Evolutionary conservation across 2,797 vertebrate species (phyloP).

Genomic region (Gila robusta): DNA sequence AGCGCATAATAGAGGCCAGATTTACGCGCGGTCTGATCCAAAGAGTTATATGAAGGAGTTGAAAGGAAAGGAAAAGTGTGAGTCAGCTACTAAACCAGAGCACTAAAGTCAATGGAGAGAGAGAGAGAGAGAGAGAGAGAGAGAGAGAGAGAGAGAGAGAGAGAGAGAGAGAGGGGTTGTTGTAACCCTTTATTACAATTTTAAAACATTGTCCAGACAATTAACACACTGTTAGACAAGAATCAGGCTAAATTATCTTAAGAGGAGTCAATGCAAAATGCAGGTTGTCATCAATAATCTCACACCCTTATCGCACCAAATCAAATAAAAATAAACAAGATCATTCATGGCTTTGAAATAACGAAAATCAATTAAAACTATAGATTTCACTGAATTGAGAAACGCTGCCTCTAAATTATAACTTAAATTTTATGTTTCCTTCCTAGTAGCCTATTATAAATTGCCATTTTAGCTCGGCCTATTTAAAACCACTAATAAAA

Average conservation of each 20-base stretch:
- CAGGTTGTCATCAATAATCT: neutral
- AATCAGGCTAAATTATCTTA: neutral
- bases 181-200: too few relatives aligned
- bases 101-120: neutral
- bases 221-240: neutral
- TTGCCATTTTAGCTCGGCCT: neutral
- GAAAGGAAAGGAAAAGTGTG: conserved; percentile 1
- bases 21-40: conserved; percentile 27
- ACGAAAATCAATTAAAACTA: neutral
- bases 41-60: conserved; percentile 17
- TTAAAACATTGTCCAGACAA: too few relatives aligned
- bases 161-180: neutral
- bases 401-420: neutral
- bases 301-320: neutral
- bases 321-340: neutral
- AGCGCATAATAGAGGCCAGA: conserved; percentile 56
- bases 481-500: neutral
- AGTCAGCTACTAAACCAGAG: conserved; percentile 4
- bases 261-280: neutral
- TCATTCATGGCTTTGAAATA: neutral
- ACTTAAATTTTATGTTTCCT: neutral
- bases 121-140: neutral
- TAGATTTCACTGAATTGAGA: neutral
- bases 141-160: neutral
- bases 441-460: neutral